Evolutionary conservation across 2,113 vertebrate species (phyloP).

Genomic region (Platysteira castanea): DNA sequence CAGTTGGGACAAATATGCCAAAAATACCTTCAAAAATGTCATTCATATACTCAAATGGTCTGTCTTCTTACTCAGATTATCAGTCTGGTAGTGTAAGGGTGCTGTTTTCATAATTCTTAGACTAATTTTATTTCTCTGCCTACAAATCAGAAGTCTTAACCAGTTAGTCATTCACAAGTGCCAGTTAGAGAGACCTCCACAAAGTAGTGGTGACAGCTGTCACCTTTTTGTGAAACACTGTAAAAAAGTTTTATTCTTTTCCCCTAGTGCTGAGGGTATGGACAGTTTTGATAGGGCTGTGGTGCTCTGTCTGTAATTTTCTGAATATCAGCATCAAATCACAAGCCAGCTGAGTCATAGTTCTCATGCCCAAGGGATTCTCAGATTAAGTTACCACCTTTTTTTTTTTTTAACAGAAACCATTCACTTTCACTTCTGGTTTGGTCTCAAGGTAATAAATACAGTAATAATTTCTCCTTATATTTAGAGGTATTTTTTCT

Average conservation of each 20-base stretch:
- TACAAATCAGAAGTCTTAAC: slow-evolving; percentile 7
- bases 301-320: slow-evolving; percentile 57
- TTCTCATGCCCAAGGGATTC: slow-evolving; percentile 36
- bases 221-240: slow-evolving; percentile 33
- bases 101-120: slow-evolving; percentile 18
- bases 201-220: slow-evolving; percentile 55
- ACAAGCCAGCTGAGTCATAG: background rate
- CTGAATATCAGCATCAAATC: slow-evolving; percentile 32
- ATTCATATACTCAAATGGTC: background rate
- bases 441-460: background rate
- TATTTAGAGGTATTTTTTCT: background rate
- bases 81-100: background rate
- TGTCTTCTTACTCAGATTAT: background rate
- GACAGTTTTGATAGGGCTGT: slow-evolving; percentile 38
- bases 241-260: slow-evolving; percentile 66
- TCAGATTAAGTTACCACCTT: background rate
- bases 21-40: slow-evolving; percentile 36
- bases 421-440: background rate
- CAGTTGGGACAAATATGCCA: slow-evolving; percentile 1
- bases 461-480: background rate
- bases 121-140: slow-evolving; percentile 37
- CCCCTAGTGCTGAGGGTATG: slow-evolving; percentile 36
- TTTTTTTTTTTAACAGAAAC: background rate
- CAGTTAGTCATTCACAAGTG: slow-evolving; percentile 20
- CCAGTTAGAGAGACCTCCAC: background rate